A percentile compares a stretch with the other conserved stretches of the same genome.
phyloP scores from a whole-genome alignment of 2,888 invertebrate genomes.

The Barypeithes pellucidus region DNA sequence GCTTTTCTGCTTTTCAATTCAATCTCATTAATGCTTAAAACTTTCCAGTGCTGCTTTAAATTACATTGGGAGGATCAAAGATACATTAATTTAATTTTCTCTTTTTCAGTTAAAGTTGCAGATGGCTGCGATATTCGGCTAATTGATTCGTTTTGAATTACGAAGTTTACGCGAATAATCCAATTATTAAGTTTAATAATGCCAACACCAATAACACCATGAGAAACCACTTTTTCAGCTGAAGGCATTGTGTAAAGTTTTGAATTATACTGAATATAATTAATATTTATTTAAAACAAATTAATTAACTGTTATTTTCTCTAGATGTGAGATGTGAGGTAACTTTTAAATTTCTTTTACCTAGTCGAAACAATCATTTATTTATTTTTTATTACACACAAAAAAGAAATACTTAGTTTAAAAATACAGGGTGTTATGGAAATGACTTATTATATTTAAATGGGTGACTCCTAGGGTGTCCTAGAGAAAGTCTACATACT shows the following conservation, averaged over 20 bases:
- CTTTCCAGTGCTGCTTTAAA: slow-evolving; percentile 27
- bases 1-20: slow-evolving; percentile 33
- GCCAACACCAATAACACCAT: slow-evolving; percentile 1
- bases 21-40: slow-evolving; percentile 35
- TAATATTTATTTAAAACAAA: slow-evolving; percentile 1
- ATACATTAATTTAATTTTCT: slow-evolving; percentile 38
- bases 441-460: no score
- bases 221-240: slow-evolving; percentile 8
- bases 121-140: slow-evolving; percentile 21
- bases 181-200: slow-evolving; percentile 30
- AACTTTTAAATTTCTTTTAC: no score
- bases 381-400: no score
- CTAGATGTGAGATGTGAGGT: no score
- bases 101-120: slow-evolving; percentile 28
- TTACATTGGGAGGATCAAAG: slow-evolving; percentile 39
- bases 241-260: slow-evolving; percentile 11
- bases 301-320: slow-evolving; percentile 3
- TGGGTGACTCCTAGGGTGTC: no score
- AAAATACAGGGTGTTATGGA: no score
- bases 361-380: no score
- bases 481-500: no score
- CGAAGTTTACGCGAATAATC: slow-evolving; percentile 31
- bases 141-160: slow-evolving; percentile 30
- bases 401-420: no score
- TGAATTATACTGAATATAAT: slow-evolving; percentile 3